Conservation (phyloP, 2,113 vertebrate species). For the Clarias batrachus region DNA sequence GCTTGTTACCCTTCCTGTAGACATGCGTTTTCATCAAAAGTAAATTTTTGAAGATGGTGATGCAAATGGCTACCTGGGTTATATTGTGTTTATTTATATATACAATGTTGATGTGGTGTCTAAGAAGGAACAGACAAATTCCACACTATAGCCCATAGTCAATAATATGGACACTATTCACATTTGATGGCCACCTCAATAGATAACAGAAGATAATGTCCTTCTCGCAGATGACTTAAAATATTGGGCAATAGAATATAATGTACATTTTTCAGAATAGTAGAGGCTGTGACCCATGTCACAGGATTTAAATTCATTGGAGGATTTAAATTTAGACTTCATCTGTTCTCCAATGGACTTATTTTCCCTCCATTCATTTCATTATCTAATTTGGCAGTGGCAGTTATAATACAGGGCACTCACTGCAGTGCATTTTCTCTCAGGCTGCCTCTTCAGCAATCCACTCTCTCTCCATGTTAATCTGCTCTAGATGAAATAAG, state of each 20-base stretch:
- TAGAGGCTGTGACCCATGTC: conserved; percentile 56
- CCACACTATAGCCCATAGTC: not conserved
- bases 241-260: conserved; percentile 4
- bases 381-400: conserved; percentile 72
- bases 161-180: not conserved
- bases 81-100: not conserved
- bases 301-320: conserved; percentile 7
- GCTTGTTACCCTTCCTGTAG: no score
- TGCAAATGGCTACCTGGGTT: not conserved
- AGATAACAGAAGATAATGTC: not conserved
- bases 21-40: not conserved
- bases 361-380: conserved; percentile 61
- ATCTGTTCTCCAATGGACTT: conserved; percentile 65
- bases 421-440: conserved; percentile 62
- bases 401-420: conserved; percentile 69
- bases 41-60: not conserved
- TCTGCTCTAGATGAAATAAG: conserved; percentile 39
- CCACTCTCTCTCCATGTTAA: conserved; percentile 60
- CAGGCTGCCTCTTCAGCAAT: conserved; percentile 70
- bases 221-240: not conserved
- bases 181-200: not conserved
- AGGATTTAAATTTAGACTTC: conserved; percentile 68
- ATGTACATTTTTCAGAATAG: conserved; percentile 26
- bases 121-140: not conserved
- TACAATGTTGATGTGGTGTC: not conserved